A percentile compares a stretch with the other conserved stretches of the same genome.
These are phyloP conservation scores for Coptodon bakossiorum DNA, from an alignment of 2,113 vertebrate genomes.

Conservation along the genomic window DNA sequence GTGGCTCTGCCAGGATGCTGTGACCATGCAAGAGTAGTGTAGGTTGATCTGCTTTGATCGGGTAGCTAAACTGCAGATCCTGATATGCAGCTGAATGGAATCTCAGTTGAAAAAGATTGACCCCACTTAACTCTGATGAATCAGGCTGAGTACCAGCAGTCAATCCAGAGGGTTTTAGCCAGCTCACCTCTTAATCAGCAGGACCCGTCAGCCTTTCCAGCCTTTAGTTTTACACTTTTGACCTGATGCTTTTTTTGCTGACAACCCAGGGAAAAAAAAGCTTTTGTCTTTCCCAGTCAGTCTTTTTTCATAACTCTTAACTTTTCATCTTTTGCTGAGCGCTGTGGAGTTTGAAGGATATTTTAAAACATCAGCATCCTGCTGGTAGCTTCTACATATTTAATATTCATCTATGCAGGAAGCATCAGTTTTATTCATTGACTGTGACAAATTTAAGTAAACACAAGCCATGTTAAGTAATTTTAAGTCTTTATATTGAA, in stretches of 20 bases:
- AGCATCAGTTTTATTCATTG: not conserved
- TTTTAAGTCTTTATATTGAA: not conserved
- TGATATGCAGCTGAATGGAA: not conserved
- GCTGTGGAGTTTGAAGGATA: not conserved
- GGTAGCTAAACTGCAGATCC: not conserved
- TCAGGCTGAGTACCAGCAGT: not conserved
- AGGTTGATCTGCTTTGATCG: not conserved
- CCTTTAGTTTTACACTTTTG: slow-evolving; percentile 11
- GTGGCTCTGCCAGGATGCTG: not conserved
- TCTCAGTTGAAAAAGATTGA: not conserved
- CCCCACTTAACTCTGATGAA: not conserved
- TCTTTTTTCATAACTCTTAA: not conserved
- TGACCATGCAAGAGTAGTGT: not conserved
- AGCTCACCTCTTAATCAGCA: not conserved
- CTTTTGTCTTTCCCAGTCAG: slow-evolving; percentile 1
- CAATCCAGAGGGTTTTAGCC: not conserved
- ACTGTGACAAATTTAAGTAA: not conserved
- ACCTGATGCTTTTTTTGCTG: slow-evolving; percentile 6
- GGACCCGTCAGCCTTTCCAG: not conserved
- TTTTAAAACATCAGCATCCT: slow-evolving; percentile 12
- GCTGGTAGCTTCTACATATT: slow-evolving; percentile 24
- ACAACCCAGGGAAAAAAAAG: not conserved
- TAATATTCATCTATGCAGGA: not conserved
- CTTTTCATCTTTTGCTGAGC: slow-evolving; percentile 30
- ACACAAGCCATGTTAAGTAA: not conserved